Evolutionary conservation across 2,888 invertebrate species (phyloP), one percentile per base, ranked within the genome.

Genomic region (Drosophila recens): DNA sequence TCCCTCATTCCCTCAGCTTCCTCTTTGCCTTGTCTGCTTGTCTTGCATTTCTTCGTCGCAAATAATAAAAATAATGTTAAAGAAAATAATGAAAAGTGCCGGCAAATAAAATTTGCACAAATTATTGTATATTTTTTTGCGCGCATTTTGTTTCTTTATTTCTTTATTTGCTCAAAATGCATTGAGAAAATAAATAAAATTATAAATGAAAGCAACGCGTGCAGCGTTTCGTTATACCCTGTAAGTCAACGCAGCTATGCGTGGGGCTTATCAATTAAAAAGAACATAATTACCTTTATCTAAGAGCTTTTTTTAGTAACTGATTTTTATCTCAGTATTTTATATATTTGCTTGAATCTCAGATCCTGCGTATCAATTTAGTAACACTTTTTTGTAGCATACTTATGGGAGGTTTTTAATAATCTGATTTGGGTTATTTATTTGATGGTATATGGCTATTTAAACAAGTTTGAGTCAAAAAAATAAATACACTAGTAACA

Each of bases 91-190:
- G 83, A 87, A 84, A 87, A 87, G 88, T 85, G 83, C 80, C 77
- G 86, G 78, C 88, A 87, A 86, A 84, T 84, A 82, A 84, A 84
- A 84, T 84, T 87, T 84, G 84, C 88, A 84, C 84, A 84, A 84
- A 84, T 87, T 84, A 87, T 85, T 75, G 27, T 27, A 72, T 64
- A 59, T 57, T 64, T 64, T 80, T 80, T 72, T 79, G 53, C 70
- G 56, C 54, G 49, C 62, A 69, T 67, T 84, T 83, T 76, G 79
- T 67, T 82, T 72, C 76, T 72, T 87, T 84, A 79, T 87, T 84
- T 86, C 76, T 72, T 87, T 84, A 79, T 87, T 84, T 86, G 73
- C 72, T 45, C 72, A 78, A 77, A 86, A 82, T 86, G 87, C 82
- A 82, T 84, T 87, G 88, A 75, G 74, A 75, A 84, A 82, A 84